Evolutionary conservation across 2,797 vertebrate species (phyloP).

Genomic region (Neostethus bicornis): DNA sequence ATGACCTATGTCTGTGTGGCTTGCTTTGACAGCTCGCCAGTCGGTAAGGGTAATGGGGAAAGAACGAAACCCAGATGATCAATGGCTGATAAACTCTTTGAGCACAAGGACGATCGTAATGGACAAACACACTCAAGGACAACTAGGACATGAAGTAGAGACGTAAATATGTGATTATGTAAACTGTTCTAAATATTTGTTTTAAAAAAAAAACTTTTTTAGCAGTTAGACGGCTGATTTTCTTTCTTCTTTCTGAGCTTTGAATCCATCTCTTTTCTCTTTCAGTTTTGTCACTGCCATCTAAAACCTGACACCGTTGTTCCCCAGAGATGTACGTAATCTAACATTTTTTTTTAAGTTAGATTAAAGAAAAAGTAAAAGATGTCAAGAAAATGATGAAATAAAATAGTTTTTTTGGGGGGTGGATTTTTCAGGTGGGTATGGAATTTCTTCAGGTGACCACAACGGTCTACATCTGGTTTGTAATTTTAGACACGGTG

Average conservation of each 20-base stretch:
- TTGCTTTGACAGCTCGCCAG: slow-evolving; percentile 61
- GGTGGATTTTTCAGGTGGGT: too few species aligned
- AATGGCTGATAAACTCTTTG: slow-evolving; percentile 49
- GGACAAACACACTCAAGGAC: slow-evolving; percentile 52
- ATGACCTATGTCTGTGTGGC: slow-evolving; percentile 62
- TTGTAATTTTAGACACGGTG: slow-evolving; percentile 33
- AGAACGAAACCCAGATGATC: slow-evolving; percentile 63
- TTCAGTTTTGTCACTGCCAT: slow-evolving; percentile 21
- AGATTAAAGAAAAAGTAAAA: slow-evolving; percentile 41
- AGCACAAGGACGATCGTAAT: slow-evolving; percentile 43
- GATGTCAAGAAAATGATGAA: slow-evolving; percentile 29
- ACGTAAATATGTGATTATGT: slow-evolving; percentile 8
- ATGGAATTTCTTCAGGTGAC: slow-evolving; percentile 38
- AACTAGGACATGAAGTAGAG: slow-evolving; percentile 28
- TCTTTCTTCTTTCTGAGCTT: slow-evolving; percentile 8
- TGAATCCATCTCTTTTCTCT: slow-evolving; percentile 12
- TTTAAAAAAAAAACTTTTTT: slow-evolving; percentile 10
- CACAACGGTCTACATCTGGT: slow-evolving; percentile 28
- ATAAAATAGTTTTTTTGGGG: slow-evolving; percentile 31
- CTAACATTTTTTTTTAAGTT: slow-evolving; percentile 53
- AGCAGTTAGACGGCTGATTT: slow-evolving; percentile 10
- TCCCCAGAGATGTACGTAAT: slow-evolving; percentile 30
- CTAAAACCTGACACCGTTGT: slow-evolving; percentile 27
- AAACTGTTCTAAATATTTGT: slow-evolving; percentile 4
- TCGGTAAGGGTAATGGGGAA: slow-evolving; percentile 56